Evolutionary conservation across 2,888 invertebrate genomes (phyloP).

Genomic region (Trilocha varians): DNA sequence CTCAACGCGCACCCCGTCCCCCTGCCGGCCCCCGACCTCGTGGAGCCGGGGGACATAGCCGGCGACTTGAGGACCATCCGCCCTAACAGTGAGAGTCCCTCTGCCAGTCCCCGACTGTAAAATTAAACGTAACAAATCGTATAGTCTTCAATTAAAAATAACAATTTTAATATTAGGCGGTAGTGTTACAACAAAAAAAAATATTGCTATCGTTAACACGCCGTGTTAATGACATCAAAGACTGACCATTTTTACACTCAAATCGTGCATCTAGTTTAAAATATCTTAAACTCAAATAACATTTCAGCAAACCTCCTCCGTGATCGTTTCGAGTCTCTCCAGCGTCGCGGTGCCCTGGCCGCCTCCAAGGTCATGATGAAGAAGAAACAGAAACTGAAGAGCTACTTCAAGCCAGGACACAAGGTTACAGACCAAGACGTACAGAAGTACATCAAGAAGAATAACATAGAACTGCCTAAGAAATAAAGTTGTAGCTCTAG

Average conservation of each 20-base stretch:
- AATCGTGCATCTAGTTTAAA: background rate
- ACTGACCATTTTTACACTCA: no score
- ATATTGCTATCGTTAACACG: no score
- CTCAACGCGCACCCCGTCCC: conserved; percentile 73
- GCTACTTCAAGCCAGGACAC: conserved; percentile 75
- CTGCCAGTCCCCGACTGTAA: background rate
- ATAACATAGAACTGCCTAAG: conserved; percentile 9
- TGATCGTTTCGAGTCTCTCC: conserved; percentile 90
- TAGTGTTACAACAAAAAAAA: no score
- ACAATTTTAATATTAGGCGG: no score
- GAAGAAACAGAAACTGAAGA: conserved; percentile 81
- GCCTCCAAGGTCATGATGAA: conserved; percentile 78
- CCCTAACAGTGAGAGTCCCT: conserved; percentile 63
- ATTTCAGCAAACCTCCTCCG: conserved; percentile 79
- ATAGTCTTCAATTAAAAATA: no score
- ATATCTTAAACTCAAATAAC: background rate
- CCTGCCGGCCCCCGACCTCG: conserved; percentile 79
- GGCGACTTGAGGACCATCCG: conserved; percentile 84
- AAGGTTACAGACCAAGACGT: conserved; percentile 71
- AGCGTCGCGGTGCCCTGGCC: conserved; percentile 92
- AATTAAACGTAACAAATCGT: no score
- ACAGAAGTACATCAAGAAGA: conserved; percentile 32
- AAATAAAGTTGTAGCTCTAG: background rate
- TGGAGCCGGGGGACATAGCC: conserved; percentile 75
- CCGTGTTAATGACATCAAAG: no score